These are phyloP conservation scores for Actinostola sp. DNA, from an alignment of 92 coral and sea anemone species.

Conservation along the genomic window DNA sequence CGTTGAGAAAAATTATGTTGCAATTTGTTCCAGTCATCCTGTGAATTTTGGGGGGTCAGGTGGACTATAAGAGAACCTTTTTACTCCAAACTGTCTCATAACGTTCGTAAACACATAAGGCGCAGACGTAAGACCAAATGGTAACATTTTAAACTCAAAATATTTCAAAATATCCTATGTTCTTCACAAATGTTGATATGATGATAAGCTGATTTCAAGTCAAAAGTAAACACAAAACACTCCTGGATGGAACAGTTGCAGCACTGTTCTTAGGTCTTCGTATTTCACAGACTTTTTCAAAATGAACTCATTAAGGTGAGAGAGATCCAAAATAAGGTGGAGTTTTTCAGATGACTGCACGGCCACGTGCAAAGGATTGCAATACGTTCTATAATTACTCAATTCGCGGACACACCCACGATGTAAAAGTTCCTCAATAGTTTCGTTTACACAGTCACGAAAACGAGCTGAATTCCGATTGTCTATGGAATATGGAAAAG, in stretches of 20 bases:
- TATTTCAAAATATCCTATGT: conserved; percentile 23
- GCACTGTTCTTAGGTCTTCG: conserved; percentile 59
- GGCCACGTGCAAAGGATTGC: conserved; percentile 60
- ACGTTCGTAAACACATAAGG: no score
- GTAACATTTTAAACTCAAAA: conserved; percentile 13
- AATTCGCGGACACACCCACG: conserved; percentile 45
- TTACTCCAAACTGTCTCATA: conserved; percentile 57
- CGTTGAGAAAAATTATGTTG: no score
- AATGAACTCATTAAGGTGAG: conserved; percentile 46
- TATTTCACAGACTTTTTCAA: conserved; percentile 48
- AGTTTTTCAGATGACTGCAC: conserved; percentile 53
- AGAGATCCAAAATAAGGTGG: conserved; percentile 51
- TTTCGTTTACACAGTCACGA: conserved; percentile 40
- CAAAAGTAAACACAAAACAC: conserved; percentile 44
- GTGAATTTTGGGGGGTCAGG: no score
- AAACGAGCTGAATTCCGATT: conserved; percentile 47
- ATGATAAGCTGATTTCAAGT: conserved; percentile 62
- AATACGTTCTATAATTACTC: conserved; percentile 26
- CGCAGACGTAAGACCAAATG: conserved; percentile 19
- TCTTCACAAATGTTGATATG: conserved; percentile 63
- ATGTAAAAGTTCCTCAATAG: conserved; percentile 35
- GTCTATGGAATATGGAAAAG: conserved; percentile 46
- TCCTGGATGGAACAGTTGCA: conserved; percentile 46
- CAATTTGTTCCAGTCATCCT: no score
- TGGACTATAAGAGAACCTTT: conserved; percentile 17